Conservation (phyloP, 2,113 vertebrate genomes). For the Anoplopoma fimbria region DNA sequence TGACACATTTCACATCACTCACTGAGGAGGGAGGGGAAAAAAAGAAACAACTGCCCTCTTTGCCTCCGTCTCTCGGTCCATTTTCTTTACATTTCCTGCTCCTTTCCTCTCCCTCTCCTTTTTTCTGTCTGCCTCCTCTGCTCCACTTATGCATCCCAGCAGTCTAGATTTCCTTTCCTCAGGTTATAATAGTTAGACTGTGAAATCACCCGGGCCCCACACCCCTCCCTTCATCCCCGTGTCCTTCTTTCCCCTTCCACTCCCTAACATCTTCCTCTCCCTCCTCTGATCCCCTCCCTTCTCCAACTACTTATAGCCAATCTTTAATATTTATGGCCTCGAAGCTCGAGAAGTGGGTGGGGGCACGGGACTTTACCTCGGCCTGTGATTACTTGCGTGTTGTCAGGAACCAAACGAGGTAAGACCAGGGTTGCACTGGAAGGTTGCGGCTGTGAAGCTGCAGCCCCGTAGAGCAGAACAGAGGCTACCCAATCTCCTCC, state of each 20-base stretch:
- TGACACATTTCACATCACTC: conserved; percentile 43
- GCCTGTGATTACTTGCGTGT: conserved; percentile 72
- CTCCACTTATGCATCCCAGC: conserved; percentile 77
- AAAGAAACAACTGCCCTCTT: conserved; percentile 17
- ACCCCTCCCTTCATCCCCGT: conserved; percentile 57
- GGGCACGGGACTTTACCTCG: conserved; percentile 41
- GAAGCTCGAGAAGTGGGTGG: conserved; percentile 68
- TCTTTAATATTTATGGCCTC: conserved; percentile 86
- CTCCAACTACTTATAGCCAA: conserved; percentile 79
- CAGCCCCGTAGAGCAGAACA: conserved; percentile 31
- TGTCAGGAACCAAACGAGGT: conserved; percentile 47
- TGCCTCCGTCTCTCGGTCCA: conserved; percentile 18
- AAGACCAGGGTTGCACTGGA: conserved; percentile 49
- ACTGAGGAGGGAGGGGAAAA: neutral
- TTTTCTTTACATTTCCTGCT: conserved; percentile 53
- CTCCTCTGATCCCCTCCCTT: conserved; percentile 56
- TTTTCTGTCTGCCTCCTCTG: conserved; percentile 55
- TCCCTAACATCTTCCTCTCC: conserved; percentile 53
- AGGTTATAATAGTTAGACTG: conserved; percentile 89
- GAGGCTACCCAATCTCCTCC: conserved; percentile 57
- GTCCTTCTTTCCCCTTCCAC: conserved; percentile 68
- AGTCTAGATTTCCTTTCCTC: conserved; percentile 81
- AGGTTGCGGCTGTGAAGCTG: conserved; percentile 28
- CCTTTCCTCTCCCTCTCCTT: conserved; percentile 42
- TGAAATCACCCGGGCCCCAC: conserved; percentile 84